These are phyloP conservation scores for Craniophora ligustri DNA, from an alignment of 2,888 invertebrate genomes.

Conservation along the genomic window DNA sequence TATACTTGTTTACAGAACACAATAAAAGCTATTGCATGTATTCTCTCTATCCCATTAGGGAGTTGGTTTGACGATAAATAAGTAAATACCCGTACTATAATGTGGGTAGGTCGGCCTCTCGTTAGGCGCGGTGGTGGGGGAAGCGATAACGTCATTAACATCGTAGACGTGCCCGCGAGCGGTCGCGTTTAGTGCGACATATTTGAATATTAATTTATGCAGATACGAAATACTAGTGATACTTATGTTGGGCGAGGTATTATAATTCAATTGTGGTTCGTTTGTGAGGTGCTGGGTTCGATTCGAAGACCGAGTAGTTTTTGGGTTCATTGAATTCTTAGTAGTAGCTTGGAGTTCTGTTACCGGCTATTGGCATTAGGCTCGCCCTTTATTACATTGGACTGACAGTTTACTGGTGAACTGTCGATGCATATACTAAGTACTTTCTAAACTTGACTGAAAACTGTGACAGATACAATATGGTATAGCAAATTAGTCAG, in stretches of 20 bases:
- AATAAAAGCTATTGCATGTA: conserved; percentile 38
- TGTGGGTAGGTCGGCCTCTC: conserved; percentile 46
- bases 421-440: no score
- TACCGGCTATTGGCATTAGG: no score
- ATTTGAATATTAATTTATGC: conserved; percentile 42
- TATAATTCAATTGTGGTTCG: conserved; percentile 26
- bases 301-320: no score
- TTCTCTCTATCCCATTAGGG: neutral
- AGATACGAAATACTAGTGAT: conserved; percentile 20
- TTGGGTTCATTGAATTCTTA: no score
- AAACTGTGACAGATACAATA: no score
- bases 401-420: no score
- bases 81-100: conserved; percentile 36
- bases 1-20: neutral
- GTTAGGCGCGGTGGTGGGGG: conserved; percentile 26
- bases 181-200: conserved; percentile 19
- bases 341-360: no score
- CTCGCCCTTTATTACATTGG: no score
- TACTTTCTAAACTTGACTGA: no score
- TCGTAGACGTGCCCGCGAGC: conserved; percentile 23
- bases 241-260: neutral
- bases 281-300: no score
- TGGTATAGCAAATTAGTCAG: no score
- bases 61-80: conserved; percentile 30
- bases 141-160: conserved; percentile 46